A percentile compares a stretch with the other conserved stretches of the same genome.
phyloP scores from a whole-genome alignment of 2,888 invertebrate species.

The Andrena fulva region DNA sequence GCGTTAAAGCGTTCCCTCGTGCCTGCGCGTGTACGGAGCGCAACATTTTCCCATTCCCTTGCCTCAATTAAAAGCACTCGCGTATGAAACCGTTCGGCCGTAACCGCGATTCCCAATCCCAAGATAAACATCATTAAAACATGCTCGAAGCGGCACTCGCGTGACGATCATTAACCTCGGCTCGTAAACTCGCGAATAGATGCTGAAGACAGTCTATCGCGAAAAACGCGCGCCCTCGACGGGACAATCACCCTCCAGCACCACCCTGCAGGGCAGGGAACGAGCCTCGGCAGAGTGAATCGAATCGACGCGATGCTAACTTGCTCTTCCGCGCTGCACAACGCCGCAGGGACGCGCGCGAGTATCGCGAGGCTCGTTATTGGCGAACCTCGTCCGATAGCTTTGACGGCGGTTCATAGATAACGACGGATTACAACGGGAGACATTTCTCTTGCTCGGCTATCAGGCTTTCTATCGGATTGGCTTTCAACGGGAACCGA shows the following conservation, averaged over 20 bases:
- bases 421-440: constrained; percentile 14
- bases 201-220: background rate
- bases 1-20: background rate
- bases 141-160: background rate
- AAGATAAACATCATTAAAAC: constrained; percentile 33
- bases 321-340: background rate
- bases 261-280: background rate
- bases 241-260: constrained; percentile 15
- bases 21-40: background rate
- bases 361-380: background rate
- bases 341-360: constrained; percentile 8
- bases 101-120: background rate
- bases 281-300: constrained; percentile 9
- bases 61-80: constrained; percentile 2
- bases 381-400: background rate
- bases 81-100: background rate
- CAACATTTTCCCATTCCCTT: background rate
- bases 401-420: constrained; percentile 12
- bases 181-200: background rate
- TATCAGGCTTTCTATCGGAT: constrained; percentile 50
- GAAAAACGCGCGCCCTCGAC: constrained; percentile 11
- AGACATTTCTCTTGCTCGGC: constrained; percentile 15
- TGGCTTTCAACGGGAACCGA: constrained; percentile 14
- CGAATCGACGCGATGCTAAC: constrained; percentile 24
- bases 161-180: constrained; percentile 30